Evolutionary conservation across 2,888 invertebrate species (phyloP), one percentile per base, ranked within the genome.

Genomic region (Leucoma salicis): DNA sequence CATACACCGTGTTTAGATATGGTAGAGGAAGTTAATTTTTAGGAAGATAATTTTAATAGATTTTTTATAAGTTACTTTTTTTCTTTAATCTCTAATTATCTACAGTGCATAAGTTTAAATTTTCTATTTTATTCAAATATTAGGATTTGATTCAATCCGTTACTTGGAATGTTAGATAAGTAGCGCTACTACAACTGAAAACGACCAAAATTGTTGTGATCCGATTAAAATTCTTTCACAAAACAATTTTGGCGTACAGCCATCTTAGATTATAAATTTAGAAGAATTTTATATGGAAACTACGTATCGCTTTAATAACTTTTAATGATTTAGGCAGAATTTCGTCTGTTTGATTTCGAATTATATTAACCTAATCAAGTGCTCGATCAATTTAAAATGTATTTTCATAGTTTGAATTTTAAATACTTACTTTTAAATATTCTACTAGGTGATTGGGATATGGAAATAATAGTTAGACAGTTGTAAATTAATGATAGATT

Each of bases 21-120:
- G 85, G 76, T 82, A 81, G 75, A 80, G 77, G 72, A 83, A 80
- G 74, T 74, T 72, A 70, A 68, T 72, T 43, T 71, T 46, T 34
- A 32, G n/a, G n/a, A n/a, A n/a, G n/a, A n/a, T n/a, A 71, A 65
- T 68, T 69, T 75, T 31, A 24, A 75, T 75, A 70, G 74, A 60
- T 64, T 57, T 72, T 77, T 70, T 70, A 61, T 31, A 66, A 70
- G 73, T 78, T 74, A 76, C 76, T 80, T 78, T 41, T 33, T 42
- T 53, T 59, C 68, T 81, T 83, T 75, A 82, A 78, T 78, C 83
- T 87, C 85, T 71, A 78, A 78, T 81, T 81, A 83, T 78, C 88
- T 89, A 89, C 85, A 81, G 86, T 88, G 85, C 86, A 70, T 82
- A 83, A 84, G 79, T 84, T 87, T 82, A 81, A 69, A 73, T 66